phyloP scores from a whole-genome alignment of 2,888 invertebrate genomes.

The Kryphioiulus occultus region DNA sequence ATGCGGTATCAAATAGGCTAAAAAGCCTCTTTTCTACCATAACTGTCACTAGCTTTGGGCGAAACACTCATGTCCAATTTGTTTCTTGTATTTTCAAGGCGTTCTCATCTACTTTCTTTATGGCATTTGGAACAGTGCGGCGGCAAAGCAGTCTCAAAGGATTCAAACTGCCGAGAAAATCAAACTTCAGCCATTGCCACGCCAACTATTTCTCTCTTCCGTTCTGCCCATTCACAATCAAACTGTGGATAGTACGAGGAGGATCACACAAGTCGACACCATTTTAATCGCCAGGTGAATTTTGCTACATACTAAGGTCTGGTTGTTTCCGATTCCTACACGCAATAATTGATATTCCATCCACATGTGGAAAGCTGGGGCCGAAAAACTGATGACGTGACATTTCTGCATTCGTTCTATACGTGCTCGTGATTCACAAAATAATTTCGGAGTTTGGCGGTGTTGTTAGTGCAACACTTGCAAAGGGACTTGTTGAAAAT shows the following conservation, averaged over 20 bases:
- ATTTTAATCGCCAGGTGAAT: constrained; percentile 51
- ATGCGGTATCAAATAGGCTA: no score
- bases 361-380: not conserved
- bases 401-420: not conserved
- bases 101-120: constrained; percentile 54
- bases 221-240: constrained; percentile 50
- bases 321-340: not conserved
- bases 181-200: constrained; percentile 54
- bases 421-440: no score
- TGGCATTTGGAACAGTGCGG: constrained; percentile 55
- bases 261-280: constrained; percentile 52
- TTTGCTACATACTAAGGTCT: not conserved
- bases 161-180: constrained; percentile 52
- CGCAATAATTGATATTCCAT: constrained; percentile 17
- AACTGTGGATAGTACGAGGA: constrained; percentile 18
- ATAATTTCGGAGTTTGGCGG: no score
- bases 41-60: no score
- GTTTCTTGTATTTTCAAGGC: constrained; percentile 52
- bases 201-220: constrained; percentile 47
- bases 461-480: no score
- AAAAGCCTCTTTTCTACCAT: no score
- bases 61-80: not conserved
- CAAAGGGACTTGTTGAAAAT: not conserved
- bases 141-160: constrained; percentile 49
- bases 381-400: not conserved